Percentiles rank a stretch among this genome's conserved stretches.
Conservation (phyloP, 2,888 invertebrate species). For the Zelleria hepariella region DNA sequence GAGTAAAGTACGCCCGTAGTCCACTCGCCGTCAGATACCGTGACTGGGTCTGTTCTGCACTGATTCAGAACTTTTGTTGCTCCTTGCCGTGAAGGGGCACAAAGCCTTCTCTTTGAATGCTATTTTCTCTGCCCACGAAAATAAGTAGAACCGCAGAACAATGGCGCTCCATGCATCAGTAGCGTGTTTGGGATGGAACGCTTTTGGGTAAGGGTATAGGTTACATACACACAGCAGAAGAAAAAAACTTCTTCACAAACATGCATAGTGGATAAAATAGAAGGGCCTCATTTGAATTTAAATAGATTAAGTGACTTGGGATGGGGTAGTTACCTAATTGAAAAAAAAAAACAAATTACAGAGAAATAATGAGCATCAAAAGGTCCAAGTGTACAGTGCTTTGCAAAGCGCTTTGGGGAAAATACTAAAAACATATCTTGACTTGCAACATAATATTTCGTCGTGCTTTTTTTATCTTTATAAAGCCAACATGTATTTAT, state of each 20-base stretch:
- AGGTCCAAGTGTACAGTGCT: no score
- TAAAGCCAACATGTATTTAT: no score
- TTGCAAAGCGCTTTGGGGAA: no score
- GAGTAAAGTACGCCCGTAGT: slow-evolving; percentile 1
- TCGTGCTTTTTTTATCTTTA: no score
- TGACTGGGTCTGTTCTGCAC: slow-evolving; percentile 38
- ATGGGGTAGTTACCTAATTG: no score
- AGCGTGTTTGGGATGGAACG: neutral
- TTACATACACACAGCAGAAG: neutral
- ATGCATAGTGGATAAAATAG: neutral
- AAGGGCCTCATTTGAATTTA: neutral
- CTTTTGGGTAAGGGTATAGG: neutral
- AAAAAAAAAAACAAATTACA: no score
- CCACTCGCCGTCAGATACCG: slow-evolving; percentile 21
- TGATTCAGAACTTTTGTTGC: slow-evolving; percentile 34
- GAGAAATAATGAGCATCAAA: no score
- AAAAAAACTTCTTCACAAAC: neutral
- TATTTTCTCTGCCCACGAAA: neutral
- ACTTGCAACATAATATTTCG: no score
- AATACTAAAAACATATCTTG: no score
- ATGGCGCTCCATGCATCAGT: neutral
- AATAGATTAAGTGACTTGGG: no score
- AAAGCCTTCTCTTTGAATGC: neutral
- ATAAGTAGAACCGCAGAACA: neutral
- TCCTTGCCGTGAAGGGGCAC: slow-evolving; percentile 3